Percentiles rank a stretch among this genome's conserved stretches.
Evolutionary conservation across 2,888 invertebrate species (phyloP).

Genomic region (Norana najaformis): DNA sequence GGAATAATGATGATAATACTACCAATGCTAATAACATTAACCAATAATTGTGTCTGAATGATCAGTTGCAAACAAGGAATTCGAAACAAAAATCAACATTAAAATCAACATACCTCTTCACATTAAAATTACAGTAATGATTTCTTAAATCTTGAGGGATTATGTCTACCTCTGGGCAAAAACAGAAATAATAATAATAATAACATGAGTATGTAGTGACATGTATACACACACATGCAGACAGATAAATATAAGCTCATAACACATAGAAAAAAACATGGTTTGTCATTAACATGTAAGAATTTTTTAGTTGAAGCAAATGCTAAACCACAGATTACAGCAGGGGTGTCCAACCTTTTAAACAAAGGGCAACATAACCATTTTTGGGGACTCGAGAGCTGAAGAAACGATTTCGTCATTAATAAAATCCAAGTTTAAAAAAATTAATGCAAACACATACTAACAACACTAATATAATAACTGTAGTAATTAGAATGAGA

Average conservation of each 20-base stretch:
- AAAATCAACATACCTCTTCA: not conserved
- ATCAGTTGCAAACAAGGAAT: not conserved
- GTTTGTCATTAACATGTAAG: not conserved
- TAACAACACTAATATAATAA: too few species aligned
- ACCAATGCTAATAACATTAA: not conserved
- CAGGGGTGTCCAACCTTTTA: too few species aligned
- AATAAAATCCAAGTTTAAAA: too few species aligned
- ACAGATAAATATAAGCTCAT: not conserved
- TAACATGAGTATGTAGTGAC: too few species aligned
- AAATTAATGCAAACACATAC: too few species aligned
- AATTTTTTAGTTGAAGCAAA: conserved; percentile 3
- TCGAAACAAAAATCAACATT: not conserved
- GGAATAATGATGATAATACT: not conserved
- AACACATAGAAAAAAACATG: conserved; percentile 5
- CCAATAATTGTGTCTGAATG: not conserved
- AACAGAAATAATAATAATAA: not conserved
- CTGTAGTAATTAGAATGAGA: too few species aligned
- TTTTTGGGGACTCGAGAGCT: too few species aligned
- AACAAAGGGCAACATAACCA: too few species aligned
- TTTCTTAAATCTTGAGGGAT: too few species aligned
- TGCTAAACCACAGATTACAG: not conserved
- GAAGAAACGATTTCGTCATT: too few species aligned
- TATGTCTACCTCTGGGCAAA: too few species aligned
- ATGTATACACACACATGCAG: not conserved
- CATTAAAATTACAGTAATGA: not conserved